Evolutionary conservation across 2,797 vertebrate species (phyloP).

Genomic region (Lithobates sylvaticus): DNA sequence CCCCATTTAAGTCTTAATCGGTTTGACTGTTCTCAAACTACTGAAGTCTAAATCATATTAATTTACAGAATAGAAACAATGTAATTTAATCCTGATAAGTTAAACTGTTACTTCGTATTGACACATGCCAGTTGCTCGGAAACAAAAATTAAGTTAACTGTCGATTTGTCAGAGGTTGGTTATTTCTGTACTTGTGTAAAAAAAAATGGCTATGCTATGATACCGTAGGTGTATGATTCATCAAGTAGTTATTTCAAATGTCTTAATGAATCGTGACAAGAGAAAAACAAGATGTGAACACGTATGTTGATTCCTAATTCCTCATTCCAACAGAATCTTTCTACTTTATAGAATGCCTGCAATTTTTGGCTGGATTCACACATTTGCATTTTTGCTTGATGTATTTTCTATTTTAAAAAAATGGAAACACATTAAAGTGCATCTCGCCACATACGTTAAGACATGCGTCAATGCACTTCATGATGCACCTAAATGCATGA

Average conservation of each 20-base stretch:
- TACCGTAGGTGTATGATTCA: slow-evolving; percentile 22
- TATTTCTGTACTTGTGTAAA: slow-evolving; percentile 28
- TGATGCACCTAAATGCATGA: too few relatives aligned
- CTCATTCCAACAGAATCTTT: neutral
- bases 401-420: too few relatives aligned
- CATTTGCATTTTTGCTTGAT: too few relatives aligned
- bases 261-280: slow-evolving; percentile 19
- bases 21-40: too few relatives aligned
- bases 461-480: too few relatives aligned
- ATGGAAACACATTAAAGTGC: too few relatives aligned
- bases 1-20: too few relatives aligned
- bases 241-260: slow-evolving; percentile 19
- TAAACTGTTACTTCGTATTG: neutral
- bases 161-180: slow-evolving; percentile 4
- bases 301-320: neutral
- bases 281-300: slow-evolving; percentile 13
- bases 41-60: neutral
- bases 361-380: too few relatives aligned
- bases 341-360: too few relatives aligned
- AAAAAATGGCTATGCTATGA: slow-evolving; percentile 6
- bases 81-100: neutral
- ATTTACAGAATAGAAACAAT: neutral
- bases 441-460: too few relatives aligned
- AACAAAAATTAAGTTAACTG: neutral
- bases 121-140: neutral